Evolutionary conservation across 2,888 invertebrate species (phyloP), one percentile per base, ranked within the genome.

Genomic region (Agriopis leucophaearia): DNA sequence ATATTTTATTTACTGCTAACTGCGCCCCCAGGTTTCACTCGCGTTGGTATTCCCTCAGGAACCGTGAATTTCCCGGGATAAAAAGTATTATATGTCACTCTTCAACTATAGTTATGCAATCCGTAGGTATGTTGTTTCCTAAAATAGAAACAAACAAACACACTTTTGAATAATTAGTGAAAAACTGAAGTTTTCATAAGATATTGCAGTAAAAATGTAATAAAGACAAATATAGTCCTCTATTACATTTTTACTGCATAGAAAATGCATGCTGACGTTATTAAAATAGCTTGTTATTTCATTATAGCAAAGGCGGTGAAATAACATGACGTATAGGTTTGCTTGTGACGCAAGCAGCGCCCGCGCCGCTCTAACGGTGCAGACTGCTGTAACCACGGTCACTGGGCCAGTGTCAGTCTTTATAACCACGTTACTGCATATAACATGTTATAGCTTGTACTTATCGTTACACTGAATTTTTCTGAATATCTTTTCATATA

Each of bases 291-390:
- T 27, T 27, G 18, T 40, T 47, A 52, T 52, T 58, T 45, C 10
- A 40, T 36, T 64, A 69, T 64, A 70, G 50, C 69, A 18, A 69
- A 64, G 70, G 45, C 68, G 58, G 74, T 74, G 61, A 70, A 65
- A 50, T 58, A 66, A 68, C 64, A 78, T 81, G 76, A 80, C 80
- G 80, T 78, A 75, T 52, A 78, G 70, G 72, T 40, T 70, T 71
- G 73, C 42, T 56, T 15, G 68, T 78, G 78, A 78, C 75, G 74
- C 72, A 75, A 73, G 70, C 70, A 45, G 51, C 51, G 51, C 61
- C 15, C 51, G 55, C 59, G 65, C 63, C 54, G 68, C 64, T 70
- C 75, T 83, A 84, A 83, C 83, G 83, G 84, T 80, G 78, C 74
- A 45, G 64, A 65, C 55, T 66, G 63, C 55, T 66, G 60, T 63